Conservation (phyloP, 1,140 invertebrate genomes). For the Bombyx mandarina region DNA sequence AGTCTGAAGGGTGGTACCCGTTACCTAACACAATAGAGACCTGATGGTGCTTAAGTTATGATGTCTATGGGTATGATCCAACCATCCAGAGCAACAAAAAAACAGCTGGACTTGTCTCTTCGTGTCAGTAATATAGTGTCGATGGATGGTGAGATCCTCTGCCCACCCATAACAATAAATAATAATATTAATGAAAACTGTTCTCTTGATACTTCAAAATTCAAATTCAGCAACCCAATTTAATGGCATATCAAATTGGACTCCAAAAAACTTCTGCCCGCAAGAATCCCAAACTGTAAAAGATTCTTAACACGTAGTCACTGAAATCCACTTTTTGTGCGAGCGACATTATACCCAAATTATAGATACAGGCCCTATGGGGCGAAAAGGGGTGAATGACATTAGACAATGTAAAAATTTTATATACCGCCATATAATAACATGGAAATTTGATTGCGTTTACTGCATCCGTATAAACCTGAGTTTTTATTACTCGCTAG, state of each 20-base stretch:
- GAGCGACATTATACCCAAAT: conserved; percentile 14
- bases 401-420: conserved; percentile 18
- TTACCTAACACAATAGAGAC: too few species aligned
- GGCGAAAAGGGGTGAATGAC: conserved; percentile 21
- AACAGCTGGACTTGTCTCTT: too few species aligned
- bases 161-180: too few species aligned
- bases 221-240: too few species aligned
- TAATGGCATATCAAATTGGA: background rate
- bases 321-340: conserved; percentile 15
- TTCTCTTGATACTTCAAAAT: too few species aligned
- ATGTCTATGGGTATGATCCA: too few species aligned
- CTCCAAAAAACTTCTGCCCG: background rate
- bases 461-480: conserved; percentile 16
- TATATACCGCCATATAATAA: conserved; percentile 21
- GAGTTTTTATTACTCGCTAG: conserved; percentile 16
- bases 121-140: too few species aligned
- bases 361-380: conserved; percentile 10
- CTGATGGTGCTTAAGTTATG: too few species aligned
- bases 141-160: too few species aligned
- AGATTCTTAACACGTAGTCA: conserved; percentile 1
- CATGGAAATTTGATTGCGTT: conserved; percentile 31
- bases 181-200: too few species aligned
- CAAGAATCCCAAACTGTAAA: conserved; percentile 1
- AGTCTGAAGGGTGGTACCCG: too few species aligned
- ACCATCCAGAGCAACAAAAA: too few species aligned